Conservation (phyloP, 2,888 invertebrate species). For the Timandra comae region DNA sequence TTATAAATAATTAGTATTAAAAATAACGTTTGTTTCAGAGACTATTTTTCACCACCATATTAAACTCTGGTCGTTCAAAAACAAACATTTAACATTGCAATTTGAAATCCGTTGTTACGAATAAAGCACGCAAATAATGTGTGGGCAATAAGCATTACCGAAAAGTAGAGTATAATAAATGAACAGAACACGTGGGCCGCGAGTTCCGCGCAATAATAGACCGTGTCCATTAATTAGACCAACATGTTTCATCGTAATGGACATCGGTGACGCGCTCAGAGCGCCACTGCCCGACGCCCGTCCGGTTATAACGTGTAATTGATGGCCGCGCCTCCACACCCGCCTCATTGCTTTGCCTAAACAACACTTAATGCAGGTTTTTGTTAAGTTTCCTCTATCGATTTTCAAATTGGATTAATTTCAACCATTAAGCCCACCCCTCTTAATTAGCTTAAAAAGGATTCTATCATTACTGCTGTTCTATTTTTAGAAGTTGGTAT, state of each 20-base stretch:
- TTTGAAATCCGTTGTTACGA: too few relatives aligned
- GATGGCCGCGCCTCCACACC: constrained; percentile 32
- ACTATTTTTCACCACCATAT: too few relatives aligned
- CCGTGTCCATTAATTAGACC: constrained; percentile 64
- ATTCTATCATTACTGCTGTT: too few relatives aligned
- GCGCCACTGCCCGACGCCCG: constrained; percentile 12
- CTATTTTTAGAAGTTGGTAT: too few relatives aligned
- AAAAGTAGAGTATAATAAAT: constrained; percentile 13
- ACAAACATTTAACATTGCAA: too few relatives aligned
- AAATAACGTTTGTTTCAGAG: too few relatives aligned
- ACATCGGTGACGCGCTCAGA: constrained; percentile 46
- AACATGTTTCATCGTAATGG: constrained; percentile 66
- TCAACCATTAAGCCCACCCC: too few relatives aligned
- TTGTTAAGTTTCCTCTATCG: constrained; percentile 15
- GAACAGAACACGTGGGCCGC: constrained; percentile 29
- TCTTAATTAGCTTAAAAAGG: too few relatives aligned
- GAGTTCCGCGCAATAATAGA: constrained; percentile 52
- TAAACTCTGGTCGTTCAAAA: too few relatives aligned
- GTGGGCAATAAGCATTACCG: constrained; percentile 5
- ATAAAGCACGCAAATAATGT: too few relatives aligned
- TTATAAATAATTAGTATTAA: too few relatives aligned
- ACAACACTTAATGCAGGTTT: constrained; percentile 24
- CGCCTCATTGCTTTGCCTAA: constrained; percentile 32
- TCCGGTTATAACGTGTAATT: constrained; percentile 26
- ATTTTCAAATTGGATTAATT: constrained; percentile 1